phyloP scores from a whole-genome alignment of 2,113 vertebrate genomes.

The Cephalopholis sonnerati region DNA sequence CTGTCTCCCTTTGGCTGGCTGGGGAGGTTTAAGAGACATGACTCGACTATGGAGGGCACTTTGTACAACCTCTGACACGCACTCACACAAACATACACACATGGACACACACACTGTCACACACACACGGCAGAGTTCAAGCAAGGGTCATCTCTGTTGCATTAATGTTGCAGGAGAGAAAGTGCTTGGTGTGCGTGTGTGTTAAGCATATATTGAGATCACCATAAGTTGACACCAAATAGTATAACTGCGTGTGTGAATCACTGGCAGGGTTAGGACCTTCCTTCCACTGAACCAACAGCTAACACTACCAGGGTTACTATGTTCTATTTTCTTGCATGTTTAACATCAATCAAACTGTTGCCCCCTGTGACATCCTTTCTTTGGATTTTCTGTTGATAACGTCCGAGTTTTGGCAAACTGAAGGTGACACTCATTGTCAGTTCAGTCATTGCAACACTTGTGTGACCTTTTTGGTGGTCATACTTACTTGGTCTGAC shows the following conservation, averaged over 20 bases:
- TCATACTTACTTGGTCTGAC: no score
- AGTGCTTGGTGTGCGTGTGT: conserved; percentile 50
- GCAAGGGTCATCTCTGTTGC: conserved; percentile 64
- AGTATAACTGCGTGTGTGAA: conserved; percentile 2
- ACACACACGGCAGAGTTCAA: conserved; percentile 67
- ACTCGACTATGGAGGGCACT: conserved; percentile 75
- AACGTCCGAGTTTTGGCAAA: not conserved
- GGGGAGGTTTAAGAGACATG: conserved; percentile 77
- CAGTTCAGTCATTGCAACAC: not conserved
- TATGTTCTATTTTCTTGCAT: not conserved
- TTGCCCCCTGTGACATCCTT: not conserved
- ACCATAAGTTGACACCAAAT: conserved; percentile 18
- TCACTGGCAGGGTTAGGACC: not conserved
- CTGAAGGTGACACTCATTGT: not conserved
- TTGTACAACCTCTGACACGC: conserved; percentile 61
- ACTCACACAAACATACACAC: conserved; percentile 30
- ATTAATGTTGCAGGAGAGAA: conserved; percentile 75
- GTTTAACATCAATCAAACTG: not conserved
- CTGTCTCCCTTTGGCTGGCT: conserved; percentile 56
- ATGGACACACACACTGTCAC: conserved; percentile 18
- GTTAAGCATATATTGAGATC: conserved; percentile 60
- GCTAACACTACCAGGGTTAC: not conserved
- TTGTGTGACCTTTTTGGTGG: not conserved
- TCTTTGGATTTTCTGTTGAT: not conserved
- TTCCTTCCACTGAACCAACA: not conserved